Percentiles rank a stretch among this genome's conserved stretches.
Evolutionary conservation across 1,140 invertebrate species (phyloP).

Genomic region (Eciton burchellii): DNA sequence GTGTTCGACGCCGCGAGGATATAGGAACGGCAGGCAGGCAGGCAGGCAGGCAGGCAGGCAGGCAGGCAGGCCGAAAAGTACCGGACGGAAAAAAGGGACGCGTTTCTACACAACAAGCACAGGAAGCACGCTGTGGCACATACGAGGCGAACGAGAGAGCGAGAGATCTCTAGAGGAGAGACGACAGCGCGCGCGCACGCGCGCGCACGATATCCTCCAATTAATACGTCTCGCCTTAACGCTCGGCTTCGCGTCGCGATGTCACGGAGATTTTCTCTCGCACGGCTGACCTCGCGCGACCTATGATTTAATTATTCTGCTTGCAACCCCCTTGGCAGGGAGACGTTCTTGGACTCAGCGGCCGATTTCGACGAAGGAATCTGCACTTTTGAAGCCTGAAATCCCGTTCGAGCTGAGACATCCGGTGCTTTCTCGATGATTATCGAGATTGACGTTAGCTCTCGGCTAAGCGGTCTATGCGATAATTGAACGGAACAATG

Average conservation of each 20-base stretch:
- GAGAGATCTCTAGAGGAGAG: conserved; percentile 56
- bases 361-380: background rate
- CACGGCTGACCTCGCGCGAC: background rate
- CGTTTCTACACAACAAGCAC: conserved; percentile 64
- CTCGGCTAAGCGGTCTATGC: background rate
- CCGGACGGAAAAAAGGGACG: conserved; percentile 49
- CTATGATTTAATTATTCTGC: conserved; percentile 20
- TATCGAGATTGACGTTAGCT: background rate
- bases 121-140: conserved; percentile 68
- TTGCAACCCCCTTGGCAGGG: background rate
- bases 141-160: conserved; percentile 53
- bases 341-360: background rate
- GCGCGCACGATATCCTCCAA: conserved; percentile 65
- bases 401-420: background rate
- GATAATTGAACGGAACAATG: background rate
- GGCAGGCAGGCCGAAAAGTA: background rate
- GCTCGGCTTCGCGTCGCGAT: conserved; percentile 34
- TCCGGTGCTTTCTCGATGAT: background rate
- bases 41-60: background rate
- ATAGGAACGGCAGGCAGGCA: conserved; percentile 33
- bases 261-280: conserved; percentile 17
- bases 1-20: conserved; percentile 69
- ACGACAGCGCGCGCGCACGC: conserved; percentile 24
- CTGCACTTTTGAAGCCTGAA: background rate
- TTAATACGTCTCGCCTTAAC: conserved; percentile 72